phyloP scores from a whole-genome alignment of 2,888 invertebrate species.

The Monopis laevigella region DNA sequence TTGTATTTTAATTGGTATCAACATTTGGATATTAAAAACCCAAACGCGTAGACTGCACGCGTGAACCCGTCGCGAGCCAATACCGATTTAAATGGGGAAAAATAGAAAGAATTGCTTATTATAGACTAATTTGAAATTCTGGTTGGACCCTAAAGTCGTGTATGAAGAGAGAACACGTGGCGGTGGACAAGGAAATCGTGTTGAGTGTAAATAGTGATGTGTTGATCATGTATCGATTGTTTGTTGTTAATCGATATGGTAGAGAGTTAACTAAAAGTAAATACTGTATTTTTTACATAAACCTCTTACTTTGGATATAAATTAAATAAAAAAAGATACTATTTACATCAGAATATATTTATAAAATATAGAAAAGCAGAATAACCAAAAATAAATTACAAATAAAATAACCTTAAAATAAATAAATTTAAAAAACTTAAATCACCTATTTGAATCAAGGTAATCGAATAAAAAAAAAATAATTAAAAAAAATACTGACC shows the following conservation, averaged over 20 bases:
- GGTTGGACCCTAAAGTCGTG: constrained; percentile 51
- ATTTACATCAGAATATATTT: too few species aligned
- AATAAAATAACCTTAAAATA: too few species aligned
- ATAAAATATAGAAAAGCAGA: too few species aligned
- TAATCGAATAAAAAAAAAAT: too few species aligned
- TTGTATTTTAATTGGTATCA: constrained; percentile 19
- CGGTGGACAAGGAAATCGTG: constrained; percentile 61
- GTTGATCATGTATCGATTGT: constrained; percentile 12
- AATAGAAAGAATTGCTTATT: constrained; percentile 47
- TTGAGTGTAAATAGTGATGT: constrained; percentile 11
- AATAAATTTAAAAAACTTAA: too few species aligned
- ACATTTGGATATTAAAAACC: constrained; percentile 6
- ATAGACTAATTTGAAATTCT: constrained; percentile 48
- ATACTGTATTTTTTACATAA: too few species aligned
- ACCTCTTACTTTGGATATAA: too few species aligned
- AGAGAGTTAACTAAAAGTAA: too few species aligned
- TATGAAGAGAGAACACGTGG: constrained; percentile 56
- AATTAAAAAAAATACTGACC: too few species aligned
- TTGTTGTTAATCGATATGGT: constrained; percentile 4
- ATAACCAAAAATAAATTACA: too few species aligned
- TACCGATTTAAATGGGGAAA: constrained; percentile 54
- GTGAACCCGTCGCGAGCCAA: constrained; percentile 44
- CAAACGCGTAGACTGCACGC: not conserved
- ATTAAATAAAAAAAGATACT: too few species aligned
- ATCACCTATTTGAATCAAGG: too few species aligned